Conservation (phyloP, 2,797 vertebrate species). For the Benthosema pterotum region DNA sequence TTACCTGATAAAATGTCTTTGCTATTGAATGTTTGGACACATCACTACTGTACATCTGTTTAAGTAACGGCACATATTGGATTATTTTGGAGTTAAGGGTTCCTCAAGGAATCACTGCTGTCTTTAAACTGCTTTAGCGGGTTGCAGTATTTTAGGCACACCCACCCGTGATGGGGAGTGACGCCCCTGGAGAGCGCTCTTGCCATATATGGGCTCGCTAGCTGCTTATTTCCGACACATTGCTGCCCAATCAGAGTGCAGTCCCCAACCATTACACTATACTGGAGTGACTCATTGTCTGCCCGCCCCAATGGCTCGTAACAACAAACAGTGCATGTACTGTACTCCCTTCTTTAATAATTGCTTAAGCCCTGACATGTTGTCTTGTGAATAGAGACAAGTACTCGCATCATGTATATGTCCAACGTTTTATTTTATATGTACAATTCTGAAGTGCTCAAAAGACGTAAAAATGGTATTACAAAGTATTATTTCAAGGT, state of each 20-base stretch:
- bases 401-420: conserved; percentile 23
- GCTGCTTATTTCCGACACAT: conserved; percentile 65
- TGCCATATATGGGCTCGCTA: conserved; percentile 68
- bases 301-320: conserved; percentile 47
- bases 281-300: conserved; percentile 62
- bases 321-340: conserved; percentile 51
- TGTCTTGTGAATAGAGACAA: conserved; percentile 20
- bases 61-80: too few species aligned
- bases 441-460: conserved; percentile 77
- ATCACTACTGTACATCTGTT: not conserved
- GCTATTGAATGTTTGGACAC: not conserved
- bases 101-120: conserved; percentile 29
- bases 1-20: not conserved
- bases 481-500: conserved; percentile 69
- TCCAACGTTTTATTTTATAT: conserved; percentile 63
- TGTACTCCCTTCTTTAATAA: not conserved
- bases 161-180: conserved; percentile 21
- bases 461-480: conserved; percentile 76
- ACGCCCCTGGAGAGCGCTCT: conserved; percentile 25
- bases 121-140: conserved; percentile 33
- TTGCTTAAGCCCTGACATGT: not conserved
- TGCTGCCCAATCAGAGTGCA: conserved; percentile 59
- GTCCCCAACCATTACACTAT: conserved; percentile 41
- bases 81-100: not conserved
- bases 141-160: conserved; percentile 48